These are phyloP conservation scores for Dicrurus megarhynchus DNA, from an alignment of 2,113 vertebrate species.

Conservation along the genomic window DNA sequence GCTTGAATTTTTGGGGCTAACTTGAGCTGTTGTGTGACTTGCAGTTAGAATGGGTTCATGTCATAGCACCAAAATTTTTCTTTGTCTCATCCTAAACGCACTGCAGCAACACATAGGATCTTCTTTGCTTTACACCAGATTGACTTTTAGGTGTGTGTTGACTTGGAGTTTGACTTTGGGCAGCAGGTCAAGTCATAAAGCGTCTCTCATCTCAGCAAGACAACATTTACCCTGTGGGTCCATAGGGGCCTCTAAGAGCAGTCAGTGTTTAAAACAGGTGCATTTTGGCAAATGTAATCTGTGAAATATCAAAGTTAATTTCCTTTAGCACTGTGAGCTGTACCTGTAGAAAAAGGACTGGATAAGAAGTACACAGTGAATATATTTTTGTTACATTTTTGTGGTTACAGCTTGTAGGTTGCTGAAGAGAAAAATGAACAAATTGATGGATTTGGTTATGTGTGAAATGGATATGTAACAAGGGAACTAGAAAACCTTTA, in stretches of 20 bases:
- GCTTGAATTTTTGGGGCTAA: background rate
- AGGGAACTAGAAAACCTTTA: constrained; percentile 66
- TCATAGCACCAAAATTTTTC: background rate
- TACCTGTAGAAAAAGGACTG: constrained; percentile 38
- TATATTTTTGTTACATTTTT: constrained; percentile 50
- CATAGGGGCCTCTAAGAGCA: background rate
- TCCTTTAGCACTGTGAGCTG: constrained; percentile 12
- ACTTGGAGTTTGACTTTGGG: background rate
- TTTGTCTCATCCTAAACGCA: accelerated
- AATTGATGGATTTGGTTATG: constrained; percentile 68
- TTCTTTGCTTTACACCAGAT: background rate
- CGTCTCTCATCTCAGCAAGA: background rate
- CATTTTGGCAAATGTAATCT: constrained; percentile 29
- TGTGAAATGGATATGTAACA: constrained; percentile 70
- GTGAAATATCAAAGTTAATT: constrained; percentile 33
- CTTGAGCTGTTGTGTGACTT: background rate
- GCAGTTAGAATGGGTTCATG: background rate
- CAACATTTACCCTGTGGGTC: background rate
- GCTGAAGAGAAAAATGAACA: constrained; percentile 60
- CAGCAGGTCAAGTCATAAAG: background rate
- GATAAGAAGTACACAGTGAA: background rate
- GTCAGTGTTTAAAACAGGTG: background rate
- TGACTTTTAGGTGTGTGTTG: background rate
- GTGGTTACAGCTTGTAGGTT: constrained; percentile 60
- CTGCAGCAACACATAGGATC: background rate